Evolutionary conservation across 2,888 invertebrate genomes (phyloP), one percentile per base, ranked within the genome.

Genomic region (Metellina segmentata): DNA sequence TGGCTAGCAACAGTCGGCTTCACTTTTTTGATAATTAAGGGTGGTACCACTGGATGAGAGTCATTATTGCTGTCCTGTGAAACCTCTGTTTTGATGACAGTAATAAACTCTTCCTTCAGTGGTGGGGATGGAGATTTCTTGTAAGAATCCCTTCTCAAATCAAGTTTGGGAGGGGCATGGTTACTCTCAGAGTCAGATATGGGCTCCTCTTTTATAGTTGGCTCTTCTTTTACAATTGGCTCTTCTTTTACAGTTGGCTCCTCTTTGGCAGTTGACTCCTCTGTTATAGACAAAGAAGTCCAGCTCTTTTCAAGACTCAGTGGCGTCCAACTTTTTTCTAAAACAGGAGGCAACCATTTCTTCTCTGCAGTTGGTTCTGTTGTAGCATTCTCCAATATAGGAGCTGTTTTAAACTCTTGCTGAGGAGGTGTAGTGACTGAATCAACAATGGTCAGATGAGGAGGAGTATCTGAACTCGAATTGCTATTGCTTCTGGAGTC

Each of bases 1-100:
- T 93, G 93, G 61, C 92, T 92, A 53, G 89, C 88, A 7, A 81
- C 74, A 20, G 93, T 82, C 34, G 91, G 91, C 53, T 79, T 87
- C 19, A 79, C 77, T 74, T 88, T 91, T 71, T 91, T 91, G 8
- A 83, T 77, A 16, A 88, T 79, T 16, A 85, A 69, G 8, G 85
- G 75, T n/a, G 90, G 70, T 75, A 88, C 88, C 9, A 88, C 49
- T 16, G 88, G 88, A n/a, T 70, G 71, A 7, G 71, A n/a, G 48
- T 79, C 79, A n/a, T 52, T 52, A 19, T 52, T 52, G n/a, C n/a
- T 9, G 34, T 78, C 87, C 34, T 48, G 61, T 13, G 52, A 34
- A 53, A 71, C 16, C 13, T 79, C 78, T 7, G 79, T 72, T 81
- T 87, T 87, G 16, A 79, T 16, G 53, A 87, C 79, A 71, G 87